Evolutionary conservation across 1,140 invertebrate species (phyloP), one percentile per base, ranked within the genome.

Genomic region (Drosophila murphyi): DNA sequence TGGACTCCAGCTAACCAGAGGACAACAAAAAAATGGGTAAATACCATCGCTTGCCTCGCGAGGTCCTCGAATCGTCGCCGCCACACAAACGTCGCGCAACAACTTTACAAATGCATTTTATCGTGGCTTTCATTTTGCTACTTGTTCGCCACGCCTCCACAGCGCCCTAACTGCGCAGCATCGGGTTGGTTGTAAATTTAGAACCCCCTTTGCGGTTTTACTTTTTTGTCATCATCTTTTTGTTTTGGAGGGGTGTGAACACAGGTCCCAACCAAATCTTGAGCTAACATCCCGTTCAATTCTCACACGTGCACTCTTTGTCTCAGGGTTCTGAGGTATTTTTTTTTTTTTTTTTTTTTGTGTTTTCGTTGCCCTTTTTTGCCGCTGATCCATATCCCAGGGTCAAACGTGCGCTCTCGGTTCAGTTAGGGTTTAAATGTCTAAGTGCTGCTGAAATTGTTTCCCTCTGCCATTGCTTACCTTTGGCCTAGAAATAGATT

Each of bases 371-470:
- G 68, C 69, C 69, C 35, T 51, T 41, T 75, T 73, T 51, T 68
- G 31, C 1, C 51, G 28, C 55, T 61, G 50, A 51, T 72, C 34
- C 54, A 57, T 51, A 51, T 41, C n/a, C 51, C 50, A 61, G 78
- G 83, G 83, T 89, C 85, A 88, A 80, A 89, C 77, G 83, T 89
- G 85, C 82, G 57, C 80, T 68, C 64, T 88, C 71, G 85, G 83
- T 88, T 88, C 85, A 88, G 85, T 75, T 80, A 63, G 80, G 85
- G 83, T 88, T 89, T 88, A 88, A 88, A 88, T 79, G 83, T 80
- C 76, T 85, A 88, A 89, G 83, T 88, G 83, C 85, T 80, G 80
- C 76, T 78, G 70, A 88, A 88, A 88, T 88, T 88, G 83, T 88
- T 89, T 88, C 80, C 72, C 76, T 89, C 71, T 80, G 78, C 75